A percentile compares a stretch with the other conserved stretches of the same genome.
These are phyloP conservation scores for Podiceps cristatus DNA, from an alignment of 2,113 vertebrate species.

Conservation along the genomic window DNA sequence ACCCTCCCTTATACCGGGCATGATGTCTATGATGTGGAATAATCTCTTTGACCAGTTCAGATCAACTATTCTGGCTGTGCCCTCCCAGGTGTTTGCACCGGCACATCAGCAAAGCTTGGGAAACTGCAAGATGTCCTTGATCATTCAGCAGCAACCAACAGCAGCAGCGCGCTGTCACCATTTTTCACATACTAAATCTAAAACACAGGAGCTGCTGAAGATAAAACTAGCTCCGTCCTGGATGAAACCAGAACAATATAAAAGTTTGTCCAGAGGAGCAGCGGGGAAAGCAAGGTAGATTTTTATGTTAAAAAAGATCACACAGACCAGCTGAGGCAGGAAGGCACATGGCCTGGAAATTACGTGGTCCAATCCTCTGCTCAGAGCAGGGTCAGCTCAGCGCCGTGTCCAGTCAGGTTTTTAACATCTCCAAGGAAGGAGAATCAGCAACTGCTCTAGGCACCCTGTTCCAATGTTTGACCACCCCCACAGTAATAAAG, in stretches of 20 bases:
- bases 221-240: too few species aligned
- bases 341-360: background rate
- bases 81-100: too few species aligned
- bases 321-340: background rate
- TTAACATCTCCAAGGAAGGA: background rate
- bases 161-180: too few species aligned
- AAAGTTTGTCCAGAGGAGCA: background rate
- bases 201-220: too few species aligned
- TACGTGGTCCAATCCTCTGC: background rate
- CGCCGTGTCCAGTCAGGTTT: background rate
- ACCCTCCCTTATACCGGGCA: too few species aligned
- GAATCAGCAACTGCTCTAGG: background rate
- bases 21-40: too few species aligned
- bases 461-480: background rate
- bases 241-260: background rate
- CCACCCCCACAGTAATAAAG: background rate
- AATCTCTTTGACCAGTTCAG: too few species aligned
- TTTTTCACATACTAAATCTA: too few species aligned
- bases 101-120: too few species aligned
- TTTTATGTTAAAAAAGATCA: background rate
- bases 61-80: too few species aligned
- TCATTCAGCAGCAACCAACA: too few species aligned
- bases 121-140: too few species aligned
- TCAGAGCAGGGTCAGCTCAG: background rate
- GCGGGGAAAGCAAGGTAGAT: background rate